Evolutionary conservation across 2,888 invertebrate genomes (phyloP).

Genomic region (Drosophila barbarae): DNA sequence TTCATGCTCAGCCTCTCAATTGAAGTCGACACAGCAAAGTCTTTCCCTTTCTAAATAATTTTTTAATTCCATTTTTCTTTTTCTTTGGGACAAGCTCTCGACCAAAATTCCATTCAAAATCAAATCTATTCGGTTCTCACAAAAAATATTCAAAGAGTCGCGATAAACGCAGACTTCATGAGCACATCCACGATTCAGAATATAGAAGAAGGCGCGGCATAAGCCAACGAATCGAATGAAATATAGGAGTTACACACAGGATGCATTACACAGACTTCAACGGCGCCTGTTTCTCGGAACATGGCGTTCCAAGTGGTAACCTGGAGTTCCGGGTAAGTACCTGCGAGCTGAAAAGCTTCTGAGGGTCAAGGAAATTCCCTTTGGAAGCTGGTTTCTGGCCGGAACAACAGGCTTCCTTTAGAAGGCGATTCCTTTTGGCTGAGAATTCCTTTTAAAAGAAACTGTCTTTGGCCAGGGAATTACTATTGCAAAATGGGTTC

Average conservation of each 20-base stretch:
- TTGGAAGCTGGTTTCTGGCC: neutral
- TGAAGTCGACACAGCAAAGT: neutral
- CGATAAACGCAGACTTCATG: neutral
- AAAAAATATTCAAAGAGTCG: neutral
- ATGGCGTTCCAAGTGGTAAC: slow-evolving; percentile 5
- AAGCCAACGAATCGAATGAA: too few relatives aligned
- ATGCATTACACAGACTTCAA: slow-evolving; percentile 6
- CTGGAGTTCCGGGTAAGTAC: slow-evolving; percentile 42
- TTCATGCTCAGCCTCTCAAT: slow-evolving; percentile 10
- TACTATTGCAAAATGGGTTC: neutral
- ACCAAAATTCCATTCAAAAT: slow-evolving; percentile 18
- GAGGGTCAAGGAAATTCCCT: neutral
- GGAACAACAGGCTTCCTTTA: neutral
- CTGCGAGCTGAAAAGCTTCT: neutral
- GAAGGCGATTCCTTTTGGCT: neutral
- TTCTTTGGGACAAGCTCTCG: slow-evolving; percentile 2
- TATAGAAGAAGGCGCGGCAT: neutral
- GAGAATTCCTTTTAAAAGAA: neutral
- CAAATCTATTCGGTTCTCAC: neutral
- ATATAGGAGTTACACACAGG: neutral
- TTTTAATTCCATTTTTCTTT: too few relatives aligned
- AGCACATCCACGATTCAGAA: neutral
- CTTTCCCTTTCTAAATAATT: slow-evolving; percentile 2
- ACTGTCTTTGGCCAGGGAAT: neutral
- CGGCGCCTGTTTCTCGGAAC: neutral